These are phyloP conservation scores for Coptodon bakossiorum DNA, from an alignment of 2,113 vertebrate genomes.

Conservation along the genomic window DNA sequence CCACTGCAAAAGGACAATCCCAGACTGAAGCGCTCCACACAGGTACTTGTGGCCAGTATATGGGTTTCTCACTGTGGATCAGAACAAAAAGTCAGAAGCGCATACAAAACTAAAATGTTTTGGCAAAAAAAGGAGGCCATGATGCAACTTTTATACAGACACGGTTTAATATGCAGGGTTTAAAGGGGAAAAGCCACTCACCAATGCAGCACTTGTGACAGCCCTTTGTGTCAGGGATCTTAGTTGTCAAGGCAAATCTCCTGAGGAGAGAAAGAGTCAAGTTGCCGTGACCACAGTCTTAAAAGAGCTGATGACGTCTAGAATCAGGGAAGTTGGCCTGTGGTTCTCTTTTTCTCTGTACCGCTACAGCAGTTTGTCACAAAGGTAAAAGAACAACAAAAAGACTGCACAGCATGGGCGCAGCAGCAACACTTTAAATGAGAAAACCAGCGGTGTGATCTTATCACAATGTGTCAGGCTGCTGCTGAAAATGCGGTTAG, in stretches of 20 bases:
- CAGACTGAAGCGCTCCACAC: conserved; percentile 92
- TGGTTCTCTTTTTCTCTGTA: neutral
- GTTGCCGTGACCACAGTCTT: neutral
- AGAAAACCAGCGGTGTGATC: neutral
- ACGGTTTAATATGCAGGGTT: neutral
- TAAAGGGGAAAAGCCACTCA: conserved; percentile 60
- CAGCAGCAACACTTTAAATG: neutral
- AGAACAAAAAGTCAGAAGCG: neutral
- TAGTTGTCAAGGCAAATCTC: conserved; percentile 94
- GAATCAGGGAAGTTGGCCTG: neutral
- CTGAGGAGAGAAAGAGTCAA: conserved; percentile 69
- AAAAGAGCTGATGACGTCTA: conserved; percentile 15
- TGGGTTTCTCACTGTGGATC: conserved; percentile 85
- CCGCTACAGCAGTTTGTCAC: neutral
- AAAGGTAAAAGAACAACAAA: neutral
- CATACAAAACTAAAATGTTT: neutral
- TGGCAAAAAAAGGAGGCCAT: neutral
- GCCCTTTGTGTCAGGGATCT: conserved; percentile 98
- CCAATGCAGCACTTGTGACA: conserved; percentile 99
- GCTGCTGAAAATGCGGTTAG: neutral
- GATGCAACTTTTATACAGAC: neutral
- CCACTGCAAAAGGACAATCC: conserved; percentile 97
- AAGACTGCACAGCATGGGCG: neutral
- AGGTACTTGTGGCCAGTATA: conserved; percentile 97
- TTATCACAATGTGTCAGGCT: neutral